A percentile compares a stretch with the other conserved stretches of the same genome.
These are phyloP conservation scores for Panthera leo DNA, from an alignment of 2,113 vertebrate species.

Conservation along the genomic window DNA sequence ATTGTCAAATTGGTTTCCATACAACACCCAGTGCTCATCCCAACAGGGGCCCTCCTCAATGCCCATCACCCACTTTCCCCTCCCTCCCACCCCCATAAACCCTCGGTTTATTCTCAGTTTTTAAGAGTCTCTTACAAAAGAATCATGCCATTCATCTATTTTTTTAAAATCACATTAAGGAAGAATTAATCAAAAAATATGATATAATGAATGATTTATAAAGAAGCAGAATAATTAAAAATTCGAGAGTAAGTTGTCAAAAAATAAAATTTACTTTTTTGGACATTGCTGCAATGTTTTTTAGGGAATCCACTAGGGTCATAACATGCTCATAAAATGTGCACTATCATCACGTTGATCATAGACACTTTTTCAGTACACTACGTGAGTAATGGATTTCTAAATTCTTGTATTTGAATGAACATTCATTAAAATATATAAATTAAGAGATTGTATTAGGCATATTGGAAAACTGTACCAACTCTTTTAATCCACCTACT, in stretches of 20 bases:
- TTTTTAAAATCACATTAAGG: neutral
- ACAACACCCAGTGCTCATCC: too few relatives aligned
- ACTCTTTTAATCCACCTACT: neutral
- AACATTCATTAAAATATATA: neutral
- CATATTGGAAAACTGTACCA: neutral
- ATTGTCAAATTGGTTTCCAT: too few relatives aligned
- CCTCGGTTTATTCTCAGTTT: too few relatives aligned
- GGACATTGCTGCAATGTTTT: neutral
- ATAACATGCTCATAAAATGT: neutral
- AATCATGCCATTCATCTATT: neutral
- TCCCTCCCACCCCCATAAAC: too few relatives aligned
- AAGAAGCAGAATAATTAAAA: conserved; percentile 9
- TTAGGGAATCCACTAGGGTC: neutral
- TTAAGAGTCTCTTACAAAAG: neutral
- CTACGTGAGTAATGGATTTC: neutral
- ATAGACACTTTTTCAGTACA: neutral
- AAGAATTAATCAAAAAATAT: neutral
- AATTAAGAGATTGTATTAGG: neutral
- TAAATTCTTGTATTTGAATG: neutral
- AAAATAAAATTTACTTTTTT: neutral
- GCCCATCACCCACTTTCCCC: too few relatives aligned
- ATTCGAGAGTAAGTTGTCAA: neutral
- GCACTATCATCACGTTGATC: neutral
- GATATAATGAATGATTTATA: neutral
- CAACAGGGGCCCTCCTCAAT: too few relatives aligned